Base-by-base conservation (phyloP, 2,113 vertebrate species). In the Pangasianodon hypophthalmus region DNA sequence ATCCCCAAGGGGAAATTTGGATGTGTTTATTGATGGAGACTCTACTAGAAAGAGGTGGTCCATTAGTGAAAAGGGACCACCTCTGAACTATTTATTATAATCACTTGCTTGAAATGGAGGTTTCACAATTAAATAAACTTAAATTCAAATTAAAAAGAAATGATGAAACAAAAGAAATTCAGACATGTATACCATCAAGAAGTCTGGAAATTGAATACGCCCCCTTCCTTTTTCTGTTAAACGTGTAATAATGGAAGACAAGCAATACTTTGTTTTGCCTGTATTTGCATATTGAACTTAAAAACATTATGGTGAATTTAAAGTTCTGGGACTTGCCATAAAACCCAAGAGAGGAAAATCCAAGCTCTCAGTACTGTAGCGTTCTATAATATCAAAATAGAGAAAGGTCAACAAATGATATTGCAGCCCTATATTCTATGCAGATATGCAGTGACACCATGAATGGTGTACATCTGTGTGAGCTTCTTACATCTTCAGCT, bases 401-500 rank as follows among this genome's bases (percentile, higher is more conserved):
- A 50, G 48, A 73, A 79, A 14, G 26, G 26, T 10, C 73, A 29
- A 50, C 11, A 14, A 50, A 50, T 79, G 4, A 29, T 13, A 50
- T 75, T 6, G 6, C 71, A 75, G 32, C 44, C 1, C 1, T 48
- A 6, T 79, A 75, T 50, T 75, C 3, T 75, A 48, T 50, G 21
- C 19, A 60, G 54, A 44, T 9, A 62, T 9, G 52, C 44, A 64
- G 21, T 21, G 18, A 37, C 11, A 67, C 18, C 69, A 44, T 41
- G 37, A 21, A 44, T 60, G 6, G 54, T 24, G 4, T 48, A 32
- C 4, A 32, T 19, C 82, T 44, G 81, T 58, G 37, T 60, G 5
- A 13, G 56, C 5, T 24, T 91, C 91, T 92, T 83, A 95, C 93
- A 71, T 96, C 95, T 29, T 94, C 92, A 2, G 95, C 93, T 56